Base-by-base conservation (phyloP, 2,888 invertebrate species). In the Drosophila recens region DNA sequence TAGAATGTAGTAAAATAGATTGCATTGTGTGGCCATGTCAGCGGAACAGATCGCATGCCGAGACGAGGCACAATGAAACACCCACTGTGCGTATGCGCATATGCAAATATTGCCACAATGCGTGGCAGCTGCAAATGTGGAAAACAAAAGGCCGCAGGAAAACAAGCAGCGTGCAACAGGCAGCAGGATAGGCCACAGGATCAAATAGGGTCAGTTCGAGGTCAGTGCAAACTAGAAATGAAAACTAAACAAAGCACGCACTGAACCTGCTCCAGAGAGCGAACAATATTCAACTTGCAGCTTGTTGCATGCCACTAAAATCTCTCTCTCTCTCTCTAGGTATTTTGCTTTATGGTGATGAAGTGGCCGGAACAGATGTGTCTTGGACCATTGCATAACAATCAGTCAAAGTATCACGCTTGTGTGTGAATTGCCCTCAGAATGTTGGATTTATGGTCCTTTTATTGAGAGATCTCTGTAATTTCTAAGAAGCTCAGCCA, bases 31-130 rank as follows among this genome's bases (percentile, higher is more conserved):
- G 72, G 67, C 67, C 72, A 64, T 40, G 46, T 27, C 54, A 40
- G 67, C 54, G 30, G 64, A 61, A 40, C 63, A 43, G 45, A 45
- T 45, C 23, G 20, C 36, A 64, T 36, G 17, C 53, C 20, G 46
- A 42, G 40, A 27, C 27, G 8, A 27, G 27, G 13, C 36, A 40
- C 48, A 43, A 8, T 20, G 69, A 72, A 67, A 86, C 81, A 83
- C 86, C 78, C 82, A 81, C 73, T 70, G 82, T 76, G 82, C 74
- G 80, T 82, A 71, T 27, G 27, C 59, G 74, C 75, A 64, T 85
- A 87, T 85, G 85, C 85, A 85, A 85, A 85, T 85, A 87, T 68
- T 72, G 57, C 53, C 70, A 58, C 58, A 78, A 66, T 68, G 70
- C 71, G 53, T 43, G 46, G 72, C 85, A 87, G 85, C 85, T 87